Evolutionary conservation across 2,888 invertebrate genomes (phyloP), one percentile per base, ranked within the genome.

Genomic region (Melanostoma mellinum): DNA sequence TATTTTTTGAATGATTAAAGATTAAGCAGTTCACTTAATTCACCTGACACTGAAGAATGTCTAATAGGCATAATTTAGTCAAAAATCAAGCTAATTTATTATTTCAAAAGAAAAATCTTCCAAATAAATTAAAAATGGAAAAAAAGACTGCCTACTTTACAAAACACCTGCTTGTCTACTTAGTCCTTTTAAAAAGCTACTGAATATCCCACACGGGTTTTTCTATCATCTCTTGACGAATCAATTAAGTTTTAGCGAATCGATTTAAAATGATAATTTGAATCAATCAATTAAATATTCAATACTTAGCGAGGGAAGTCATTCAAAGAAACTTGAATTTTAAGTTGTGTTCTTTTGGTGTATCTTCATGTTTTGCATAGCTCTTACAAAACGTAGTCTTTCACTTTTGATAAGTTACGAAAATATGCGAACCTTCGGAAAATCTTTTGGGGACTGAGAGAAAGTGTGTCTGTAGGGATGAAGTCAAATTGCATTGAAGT

Each of bases 91-190:
- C 4, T 9, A 50, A 63, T 63, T 50, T n/a, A 38, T 63, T 50
- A 50, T 63, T 50, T 2, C 63, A 38, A 50, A 40, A 50, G 50
- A 40, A 63, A 32, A 58, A 63, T 50, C 40, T n/a, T 32, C 50
- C 63, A 63, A 38, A 48, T 63, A 50, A 63, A 63, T 63, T 63
- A 61, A 61, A 61, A 9, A 63, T 63, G 63, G 38, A 50, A 63
- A 50, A 50, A 63, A 46, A n/a, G 32, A n/a, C 50, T 63, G 10
- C 5, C 32, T 63, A 50, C 63, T 6, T 32, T 3, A 3, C 5
- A 44, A 61, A 36, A 61, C 48, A 61, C 61, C 46, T 61, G 3
- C 20, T 5, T 53, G 35, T 35, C 30, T 61, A 9, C 8, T 30
- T 9, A 9, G 50, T 50, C 8, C 50, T 63, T 50, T 38, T 63